Base-by-base conservation (phyloP, 2,797 vertebrate species). In the Chloroceryle amazona region DNA sequence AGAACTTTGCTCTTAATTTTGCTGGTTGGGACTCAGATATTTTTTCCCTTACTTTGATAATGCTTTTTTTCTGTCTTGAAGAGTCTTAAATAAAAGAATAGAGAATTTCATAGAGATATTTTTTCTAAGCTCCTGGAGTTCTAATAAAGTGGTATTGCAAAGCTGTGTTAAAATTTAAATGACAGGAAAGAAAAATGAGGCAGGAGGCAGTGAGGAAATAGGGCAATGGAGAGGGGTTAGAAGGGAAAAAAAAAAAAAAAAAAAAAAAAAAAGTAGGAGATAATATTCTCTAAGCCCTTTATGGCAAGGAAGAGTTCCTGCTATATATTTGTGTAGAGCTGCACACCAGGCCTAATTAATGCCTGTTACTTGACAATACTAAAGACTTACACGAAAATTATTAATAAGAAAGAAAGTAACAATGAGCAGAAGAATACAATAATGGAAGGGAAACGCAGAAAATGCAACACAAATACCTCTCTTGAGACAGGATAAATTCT, bases 41-140 rank as follows among this genome's bases (percentile, higher is more conserved):
- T 85, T 89, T 47, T 79, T 55, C 18, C 13, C 15, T 29, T 21
- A 62, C 14, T 93, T 82, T 73, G 89, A 52, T 71, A 84, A 55
- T 60, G 16, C 14, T 90, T 81, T 92, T 83, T 44, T 80, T 79
- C n/a, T 11, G 66, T 86, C 37, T 67, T 89, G 37, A 86, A 25
- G 26, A 60, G 11, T 70, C 62, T 94, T 89, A 89, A 96, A 86
- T 86, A 67, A 93, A 93, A 89, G 33, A 93, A 82, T 17, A 81
- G 67, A 65, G 75, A 57, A 68, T 68, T 65, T 89, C 9, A 37
- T 31, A 29, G 5, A 26, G 26, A 21, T 47, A 54, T 70, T 87
- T 65, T 84, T 85, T 63, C 71, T 62, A 78, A 75, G 57, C 17
- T 93, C 13, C 72, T 88, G 39, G 23, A 29, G 52, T 55, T 89